These are phyloP conservation scores for Potamilus streckersoni DNA, from an alignment of 1,140 invertebrate genomes.

Conservation along the genomic window DNA sequence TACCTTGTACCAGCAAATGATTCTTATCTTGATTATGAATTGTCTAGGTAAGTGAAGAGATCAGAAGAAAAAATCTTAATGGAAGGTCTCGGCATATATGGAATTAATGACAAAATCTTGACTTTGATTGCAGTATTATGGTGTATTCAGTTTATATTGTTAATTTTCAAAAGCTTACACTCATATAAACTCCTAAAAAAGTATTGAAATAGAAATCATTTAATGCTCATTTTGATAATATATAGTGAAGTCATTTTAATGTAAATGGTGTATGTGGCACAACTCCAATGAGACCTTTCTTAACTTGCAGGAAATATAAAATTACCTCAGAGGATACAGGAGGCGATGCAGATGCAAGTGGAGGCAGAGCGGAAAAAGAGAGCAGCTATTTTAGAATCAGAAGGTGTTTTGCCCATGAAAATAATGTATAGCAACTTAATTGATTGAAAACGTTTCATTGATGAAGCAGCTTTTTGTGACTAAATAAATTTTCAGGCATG, in stretches of 20 bases:
- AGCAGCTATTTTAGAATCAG: constrained; percentile 96
- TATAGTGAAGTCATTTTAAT: too few relatives aligned
- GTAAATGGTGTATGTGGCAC: neutral
- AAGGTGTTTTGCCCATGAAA: constrained; percentile 74
- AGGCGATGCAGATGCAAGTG: constrained; percentile 99
- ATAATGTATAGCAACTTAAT: neutral
- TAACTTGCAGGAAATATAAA: constrained; percentile 84
- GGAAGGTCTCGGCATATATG: too few relatives aligned
- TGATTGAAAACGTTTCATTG: neutral
- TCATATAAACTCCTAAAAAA: neutral
- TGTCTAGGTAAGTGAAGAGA: too few relatives aligned
- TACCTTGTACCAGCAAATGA: too few relatives aligned
- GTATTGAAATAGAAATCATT: neutral
- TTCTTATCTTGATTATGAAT: too few relatives aligned
- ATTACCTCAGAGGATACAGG: constrained; percentile 91
- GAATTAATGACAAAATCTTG: too few relatives aligned
- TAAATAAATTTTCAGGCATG: neutral
- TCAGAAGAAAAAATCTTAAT: too few relatives aligned
- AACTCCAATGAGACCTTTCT: neutral
- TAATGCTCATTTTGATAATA: too few relatives aligned
- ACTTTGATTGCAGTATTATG: too few relatives aligned
- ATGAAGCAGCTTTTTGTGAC: neutral
- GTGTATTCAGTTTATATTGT: too few relatives aligned
- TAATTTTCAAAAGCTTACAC: too few relatives aligned
- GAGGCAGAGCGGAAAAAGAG: constrained; percentile 97